Conservation (phyloP, 2,888 invertebrate genomes). For the Diaprepes abbreviatus region DNA sequence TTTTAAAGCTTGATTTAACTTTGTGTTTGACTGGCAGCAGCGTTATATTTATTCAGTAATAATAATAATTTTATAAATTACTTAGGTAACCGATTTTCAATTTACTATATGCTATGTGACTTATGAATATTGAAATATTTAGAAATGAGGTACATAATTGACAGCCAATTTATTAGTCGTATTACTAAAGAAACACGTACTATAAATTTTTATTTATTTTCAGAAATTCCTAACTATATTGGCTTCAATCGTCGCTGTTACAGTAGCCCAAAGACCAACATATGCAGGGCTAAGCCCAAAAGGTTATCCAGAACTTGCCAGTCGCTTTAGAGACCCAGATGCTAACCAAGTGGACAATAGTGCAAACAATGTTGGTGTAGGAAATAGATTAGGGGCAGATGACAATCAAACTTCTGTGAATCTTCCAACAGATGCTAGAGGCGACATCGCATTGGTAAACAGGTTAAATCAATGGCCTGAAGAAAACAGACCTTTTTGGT, state of each 20-base stretch:
- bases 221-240: slow-evolving; percentile 53
- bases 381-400: slow-evolving; percentile 71
- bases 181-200: too few relatives aligned
- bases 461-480: slow-evolving; percentile 76
- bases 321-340: slow-evolving; percentile 62
- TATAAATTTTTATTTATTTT: slow-evolving; percentile 39
- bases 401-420: slow-evolving; percentile 65
- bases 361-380: slow-evolving; percentile 54
- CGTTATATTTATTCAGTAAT: too few relatives aligned
- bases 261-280: slow-evolving; percentile 74
- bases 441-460: slow-evolving; percentile 74
- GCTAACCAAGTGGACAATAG: slow-evolving; percentile 45
- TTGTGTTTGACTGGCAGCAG: too few relatives aligned
- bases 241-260: slow-evolving; percentile 38
- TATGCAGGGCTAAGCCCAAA: slow-evolving; percentile 74
- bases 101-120: too few relatives aligned
- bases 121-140: too few relatives aligned
- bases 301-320: slow-evolving; percentile 73
- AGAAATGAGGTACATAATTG: too few relatives aligned
- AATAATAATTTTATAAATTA: too few relatives aligned
- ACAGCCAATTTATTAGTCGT: too few relatives aligned
- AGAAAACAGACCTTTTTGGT: slow-evolving; percentile 82
- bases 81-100: too few relatives aligned
- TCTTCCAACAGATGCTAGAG: slow-evolving; percentile 77
- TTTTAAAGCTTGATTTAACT: too few relatives aligned